Evolutionary conservation across 1,140 invertebrate species (phyloP), one percentile per base, ranked within the genome.

Genomic region (Tetragnatha versicolor): DNA sequence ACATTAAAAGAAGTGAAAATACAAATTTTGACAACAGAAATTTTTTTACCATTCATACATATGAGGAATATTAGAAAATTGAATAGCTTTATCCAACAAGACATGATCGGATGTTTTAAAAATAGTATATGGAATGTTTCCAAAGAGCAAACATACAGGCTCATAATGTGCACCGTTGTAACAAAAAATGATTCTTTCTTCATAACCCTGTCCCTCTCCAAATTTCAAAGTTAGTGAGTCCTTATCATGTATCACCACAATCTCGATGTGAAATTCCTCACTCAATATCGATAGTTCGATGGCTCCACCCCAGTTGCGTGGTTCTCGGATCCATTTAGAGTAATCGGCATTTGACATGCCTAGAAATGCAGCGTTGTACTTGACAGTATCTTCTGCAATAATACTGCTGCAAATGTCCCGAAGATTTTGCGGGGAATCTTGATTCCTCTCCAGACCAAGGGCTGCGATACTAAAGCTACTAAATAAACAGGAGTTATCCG

Each of bases 141-240:
- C 75, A 0, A 90, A 89, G 87, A 98, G 95, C 84, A 96, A 88
- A 84, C 95, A 93, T 1, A 98, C 85, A 1, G 95, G 94, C 87
- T 98, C 97, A 85, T 98, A 98, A 87, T 98, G 96, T 76, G 98
- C 94, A 25, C 96, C 96, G 88, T 98, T 95, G 85, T 98, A 98
- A 58, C 98, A 89, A 2, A 98, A 87, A 84, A 98, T 93, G 12
- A 96, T 93, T 84, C 96, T 87, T 58, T 93, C 87, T 22, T 90
- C 87, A 84, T 95, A 98, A 82, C 92, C 90, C 83, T 93, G 91
- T 87, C 97, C 94, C 86, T 98, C 96, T 5, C 96, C 96, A 87
- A 98, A 98, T 83, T 93, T 90, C 85, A 96, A 96, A 37, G 98
- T 93, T 76, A 94, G 92, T 33, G 91, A 91, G 87, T 94, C 94